Base-by-base conservation (phyloP, 2,888 invertebrate genomes). In the Cataglyphis rosenhaueri region DNA sequence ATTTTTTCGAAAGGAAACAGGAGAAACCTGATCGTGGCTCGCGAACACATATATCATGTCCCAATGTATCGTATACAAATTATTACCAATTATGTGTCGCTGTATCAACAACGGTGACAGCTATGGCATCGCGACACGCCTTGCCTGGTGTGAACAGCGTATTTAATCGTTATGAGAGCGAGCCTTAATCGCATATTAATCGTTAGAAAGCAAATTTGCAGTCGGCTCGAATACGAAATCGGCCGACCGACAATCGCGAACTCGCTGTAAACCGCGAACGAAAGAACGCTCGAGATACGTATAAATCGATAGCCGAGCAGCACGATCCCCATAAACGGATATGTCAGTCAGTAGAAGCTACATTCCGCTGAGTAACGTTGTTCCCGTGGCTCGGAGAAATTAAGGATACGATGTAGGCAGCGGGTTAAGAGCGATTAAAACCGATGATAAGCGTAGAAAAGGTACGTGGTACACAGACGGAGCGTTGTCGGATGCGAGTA, bases 151-250 rank as follows among this genome's bases (percentile, higher is more conserved):
- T 84, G 88, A 88, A 88, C 89, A 90, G 90, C 87, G 48, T 48
- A 88, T 90, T 90, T 85, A 91, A 89, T 87, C 90, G 78, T 82
- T 85, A 70, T 82, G 82, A 84, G 86, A 48, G 83, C 83, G 48
- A 74, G 84, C 84, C 79, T 87, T 87, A 78, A 84, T 85, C 87
- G 91, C 91, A 88, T 91, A 92, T 92, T 92, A 91, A 92, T 91
- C 91, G 90, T 70, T 92, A 89, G 92, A 92, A 91, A 92, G 92
- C 88, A 84, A 82, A 61, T 65, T 44, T 18, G 52, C 57, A 68
- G 32, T 68, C 41, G 65, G 71, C 70, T 81, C 75, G 68, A 71
- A 81, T 81, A 70, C 81, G 79, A 38, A 38, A n/a, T 2, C 29
- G 29, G 25, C 70, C 59, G 79, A 55, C 68, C 71, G 59, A 70